Conservation (phyloP, 2,113 vertebrate species). For the Cynopterus brachyotis region DNA sequence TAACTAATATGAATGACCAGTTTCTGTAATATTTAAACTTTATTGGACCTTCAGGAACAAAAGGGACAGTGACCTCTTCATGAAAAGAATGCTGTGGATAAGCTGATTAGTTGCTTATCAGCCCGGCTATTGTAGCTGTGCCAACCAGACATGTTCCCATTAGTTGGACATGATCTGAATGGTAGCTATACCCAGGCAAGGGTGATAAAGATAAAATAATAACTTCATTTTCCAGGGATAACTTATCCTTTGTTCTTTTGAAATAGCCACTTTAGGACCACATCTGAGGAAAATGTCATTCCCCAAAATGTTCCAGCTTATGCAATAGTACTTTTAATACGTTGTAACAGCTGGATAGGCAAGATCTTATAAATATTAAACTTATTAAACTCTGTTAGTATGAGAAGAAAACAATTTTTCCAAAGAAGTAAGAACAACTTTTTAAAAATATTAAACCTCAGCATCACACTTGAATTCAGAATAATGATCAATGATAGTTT, state of each 20-base stretch:
- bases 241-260: constrained; percentile 66
- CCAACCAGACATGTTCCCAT: constrained; percentile 79
- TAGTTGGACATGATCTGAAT: constrained; percentile 76
- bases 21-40: constrained; percentile 76
- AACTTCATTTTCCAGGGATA: constrained; percentile 82
- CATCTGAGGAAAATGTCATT: not conserved
- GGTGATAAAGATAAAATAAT: constrained; percentile 83
- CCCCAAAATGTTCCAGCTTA: constrained; percentile 49
- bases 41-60: constrained; percentile 76
- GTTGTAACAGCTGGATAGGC: not conserved
- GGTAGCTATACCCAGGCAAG: constrained; percentile 80
- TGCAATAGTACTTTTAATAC: constrained; percentile 39
- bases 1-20: constrained; percentile 69
- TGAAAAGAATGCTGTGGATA: constrained; percentile 83
- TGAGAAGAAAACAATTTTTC: not conserved
- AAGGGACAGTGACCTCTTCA: constrained; percentile 82
- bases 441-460: not conserved
- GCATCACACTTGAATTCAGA: constrained; percentile 15
- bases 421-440: not conserved
- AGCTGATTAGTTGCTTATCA: constrained; percentile 82
- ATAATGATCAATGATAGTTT: not conserved
- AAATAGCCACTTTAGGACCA: constrained; percentile 53
- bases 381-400: not conserved
- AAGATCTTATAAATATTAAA: not conserved
- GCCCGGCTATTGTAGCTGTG: constrained; percentile 66